These are phyloP conservation scores for Ochropleura plecta DNA, from an alignment of 2,888 invertebrate species.

Conservation along the genomic window DNA sequence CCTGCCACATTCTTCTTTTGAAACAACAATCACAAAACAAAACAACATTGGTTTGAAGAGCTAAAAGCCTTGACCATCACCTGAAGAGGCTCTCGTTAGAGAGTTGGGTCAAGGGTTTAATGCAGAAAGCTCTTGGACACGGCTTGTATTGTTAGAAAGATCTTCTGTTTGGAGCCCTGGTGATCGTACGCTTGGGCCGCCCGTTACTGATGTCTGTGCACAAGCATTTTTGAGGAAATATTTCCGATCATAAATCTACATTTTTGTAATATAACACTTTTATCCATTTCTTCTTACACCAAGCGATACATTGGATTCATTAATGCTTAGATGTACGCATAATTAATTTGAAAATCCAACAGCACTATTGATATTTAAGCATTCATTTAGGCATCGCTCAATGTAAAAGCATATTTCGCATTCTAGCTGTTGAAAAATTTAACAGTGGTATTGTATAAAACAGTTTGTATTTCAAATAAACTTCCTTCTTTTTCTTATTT, in stretches of 20 bases:
- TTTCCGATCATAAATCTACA: too few relatives aligned
- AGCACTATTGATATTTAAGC: too few relatives aligned
- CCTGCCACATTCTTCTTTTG: too few relatives aligned
- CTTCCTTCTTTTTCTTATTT: neutral
- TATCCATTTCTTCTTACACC: too few relatives aligned
- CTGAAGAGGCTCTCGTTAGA: slow-evolving; percentile 49
- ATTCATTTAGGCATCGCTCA: too few relatives aligned
- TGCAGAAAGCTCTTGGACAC: slow-evolving; percentile 31
- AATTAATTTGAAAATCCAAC: too few relatives aligned
- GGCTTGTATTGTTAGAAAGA: slow-evolving; percentile 20
- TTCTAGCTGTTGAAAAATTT: too few relatives aligned
- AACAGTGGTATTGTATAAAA: too few relatives aligned
- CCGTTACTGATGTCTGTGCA: neutral
- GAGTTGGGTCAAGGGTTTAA: slow-evolving; percentile 48
- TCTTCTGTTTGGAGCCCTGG: neutral
- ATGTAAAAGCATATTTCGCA: too few relatives aligned
- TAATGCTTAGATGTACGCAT: too few relatives aligned
- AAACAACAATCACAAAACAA: slow-evolving; percentile 9
- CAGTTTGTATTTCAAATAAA: neutral
- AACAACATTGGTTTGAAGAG: slow-evolving; percentile 20
- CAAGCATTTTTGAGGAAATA: neutral
- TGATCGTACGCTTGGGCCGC: neutral
- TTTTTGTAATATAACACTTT: neutral
- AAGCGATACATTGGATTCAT: too few relatives aligned
- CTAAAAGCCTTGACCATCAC: slow-evolving; percentile 39